These are phyloP conservation scores for Dusona sp. DNA, from an alignment of 2,888 invertebrate species.

Conservation along the genomic window DNA sequence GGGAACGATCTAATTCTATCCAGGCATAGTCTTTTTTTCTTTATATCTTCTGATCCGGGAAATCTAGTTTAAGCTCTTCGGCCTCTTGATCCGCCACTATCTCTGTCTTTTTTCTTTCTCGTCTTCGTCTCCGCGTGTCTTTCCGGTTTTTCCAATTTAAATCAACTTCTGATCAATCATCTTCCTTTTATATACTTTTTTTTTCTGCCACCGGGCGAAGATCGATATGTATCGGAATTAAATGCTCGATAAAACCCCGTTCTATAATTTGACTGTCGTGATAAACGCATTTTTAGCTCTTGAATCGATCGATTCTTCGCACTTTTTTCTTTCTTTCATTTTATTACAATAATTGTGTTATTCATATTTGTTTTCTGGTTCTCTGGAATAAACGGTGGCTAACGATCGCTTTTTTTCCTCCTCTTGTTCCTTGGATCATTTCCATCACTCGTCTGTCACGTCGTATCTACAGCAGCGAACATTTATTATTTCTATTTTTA, in stretches of 20 bases:
- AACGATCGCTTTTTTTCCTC: conserved; percentile 31
- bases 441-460: conserved; percentile 30
- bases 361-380: conserved; percentile 40
- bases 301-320: conserved; percentile 54
- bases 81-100: conserved; percentile 50
- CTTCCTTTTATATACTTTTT: conserved; percentile 66
- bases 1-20: conserved; percentile 77
- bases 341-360: conserved; percentile 8
- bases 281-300: conserved; percentile 32
- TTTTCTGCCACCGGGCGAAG: conserved; percentile 41
- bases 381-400: conserved; percentile 44
- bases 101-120: neutral
- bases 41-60: conserved; percentile 44
- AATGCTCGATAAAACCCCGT: conserved; percentile 50
- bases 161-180: conserved; percentile 60
- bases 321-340: conserved; percentile 12
- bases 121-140: neutral
- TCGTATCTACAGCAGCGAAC: conserved; percentile 33
- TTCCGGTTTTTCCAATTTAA: conserved; percentile 28
- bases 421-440: conserved; percentile 15
- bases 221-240: conserved; percentile 64
- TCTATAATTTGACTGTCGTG: conserved; percentile 63
- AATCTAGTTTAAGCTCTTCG: conserved; percentile 55
- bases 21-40: conserved; percentile 39
- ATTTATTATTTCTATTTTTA: conserved; percentile 35